Conservation (phyloP, 2,797 vertebrate species). For the Glossophaga mutica region DNA sequence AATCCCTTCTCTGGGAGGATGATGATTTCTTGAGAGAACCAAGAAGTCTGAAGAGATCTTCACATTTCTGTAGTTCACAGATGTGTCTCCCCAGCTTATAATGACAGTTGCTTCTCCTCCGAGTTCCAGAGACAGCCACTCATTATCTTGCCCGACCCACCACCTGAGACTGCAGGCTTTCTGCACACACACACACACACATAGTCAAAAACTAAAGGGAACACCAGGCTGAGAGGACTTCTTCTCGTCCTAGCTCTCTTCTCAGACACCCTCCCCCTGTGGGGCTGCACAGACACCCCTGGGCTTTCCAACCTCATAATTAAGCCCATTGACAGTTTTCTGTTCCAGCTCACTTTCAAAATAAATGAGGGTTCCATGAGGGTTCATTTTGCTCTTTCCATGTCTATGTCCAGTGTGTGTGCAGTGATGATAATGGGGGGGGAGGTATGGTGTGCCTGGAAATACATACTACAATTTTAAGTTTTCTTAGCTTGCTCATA, state of each 20-base stretch:
- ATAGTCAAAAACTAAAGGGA: neutral
- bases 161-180: neutral
- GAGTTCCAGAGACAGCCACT: neutral
- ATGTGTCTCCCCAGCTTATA: neutral
- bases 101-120: neutral
- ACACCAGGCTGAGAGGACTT: neutral
- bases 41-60: neutral
- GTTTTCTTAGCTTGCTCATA: neutral
- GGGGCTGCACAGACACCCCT: neutral
- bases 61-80: neutral
- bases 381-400: neutral
- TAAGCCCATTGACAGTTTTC: neutral
- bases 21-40: neutral
- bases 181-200: neutral
- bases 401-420: neutral
- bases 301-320: neutral
- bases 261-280: neutral
- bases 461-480: neutral
- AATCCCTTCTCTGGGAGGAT: conserved; percentile 4
- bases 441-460: neutral
- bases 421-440: neutral
- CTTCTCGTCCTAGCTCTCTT: neutral
- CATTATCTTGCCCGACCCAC: neutral
- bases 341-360: conserved; percentile 40
- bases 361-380: neutral